Conservation (phyloP, 2,888 invertebrate genomes). For the Horisme vitalbata region DNA sequence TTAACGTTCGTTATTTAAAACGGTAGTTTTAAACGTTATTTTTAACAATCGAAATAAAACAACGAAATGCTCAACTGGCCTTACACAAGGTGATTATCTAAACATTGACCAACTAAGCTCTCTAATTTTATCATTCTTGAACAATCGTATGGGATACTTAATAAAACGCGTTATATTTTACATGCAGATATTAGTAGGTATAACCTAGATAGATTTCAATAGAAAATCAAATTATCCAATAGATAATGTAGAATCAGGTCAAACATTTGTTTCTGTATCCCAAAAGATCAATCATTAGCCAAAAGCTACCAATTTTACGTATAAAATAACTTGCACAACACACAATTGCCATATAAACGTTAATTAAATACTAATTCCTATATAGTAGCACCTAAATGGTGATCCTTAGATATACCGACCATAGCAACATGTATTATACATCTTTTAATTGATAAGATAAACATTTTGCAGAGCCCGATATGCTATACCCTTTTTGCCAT, state of each 20-base stretch:
- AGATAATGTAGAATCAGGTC: too few relatives aligned
- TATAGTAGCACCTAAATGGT: conserved; percentile 76
- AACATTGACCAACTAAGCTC: conserved; percentile 61
- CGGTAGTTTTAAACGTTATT: conserved; percentile 25
- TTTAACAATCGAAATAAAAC: conserved; percentile 30
- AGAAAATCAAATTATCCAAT: too few relatives aligned
- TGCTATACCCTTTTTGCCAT: conserved; percentile 9
- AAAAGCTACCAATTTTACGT: conserved; percentile 48
- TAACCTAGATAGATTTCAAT: not conserved
- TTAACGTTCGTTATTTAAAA: conserved; percentile 21
- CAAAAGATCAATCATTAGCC: conserved; percentile 22
- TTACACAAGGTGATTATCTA: conserved; percentile 44
- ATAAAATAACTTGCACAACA: conserved; percentile 36
- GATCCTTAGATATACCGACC: conserved; percentile 46
- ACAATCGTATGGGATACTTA: conserved; percentile 30
- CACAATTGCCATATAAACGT: conserved; percentile 32
- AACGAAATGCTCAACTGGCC: conserved; percentile 63
- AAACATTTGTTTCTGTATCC: conserved; percentile 14
- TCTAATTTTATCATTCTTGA: conserved; percentile 26
- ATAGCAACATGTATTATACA: conserved; percentile 55
- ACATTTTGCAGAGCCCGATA: conserved; percentile 29
- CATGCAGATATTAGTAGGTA: not conserved
- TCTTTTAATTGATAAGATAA: conserved; percentile 34
- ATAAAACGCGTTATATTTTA: too few relatives aligned
- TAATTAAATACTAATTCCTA: conserved; percentile 60